Percentiles rank a stretch among this genome's conserved stretches.
These are phyloP conservation scores for Leptinotarsa haldemani DNA, from an alignment of 2,888 invertebrate genomes.

Conservation along the genomic window DNA sequence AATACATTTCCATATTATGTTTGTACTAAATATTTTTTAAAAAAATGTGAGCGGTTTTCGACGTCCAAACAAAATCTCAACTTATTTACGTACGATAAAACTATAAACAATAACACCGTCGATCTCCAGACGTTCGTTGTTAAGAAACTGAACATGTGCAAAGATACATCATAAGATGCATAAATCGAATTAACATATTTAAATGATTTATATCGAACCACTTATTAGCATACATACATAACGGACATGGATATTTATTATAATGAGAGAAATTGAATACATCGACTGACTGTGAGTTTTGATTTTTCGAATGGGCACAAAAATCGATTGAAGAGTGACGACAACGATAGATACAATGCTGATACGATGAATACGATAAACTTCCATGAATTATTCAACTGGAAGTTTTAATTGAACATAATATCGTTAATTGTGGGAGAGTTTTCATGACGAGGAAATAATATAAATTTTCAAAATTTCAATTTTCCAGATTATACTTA, in stretches of 20 bases:
- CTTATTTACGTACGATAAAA: not conserved
- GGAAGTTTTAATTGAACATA: no score
- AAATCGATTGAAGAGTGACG: not conserved
- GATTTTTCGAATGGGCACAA: constrained; percentile 11
- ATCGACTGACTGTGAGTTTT: constrained; percentile 16
- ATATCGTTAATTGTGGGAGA: no score
- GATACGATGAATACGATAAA: no score
- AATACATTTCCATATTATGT: no score
- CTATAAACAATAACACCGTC: constrained; percentile 4
- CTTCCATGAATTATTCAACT: no score
- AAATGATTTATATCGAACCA: constrained; percentile 25
- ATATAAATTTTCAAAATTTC: no score
- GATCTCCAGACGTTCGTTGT: constrained; percentile 24
- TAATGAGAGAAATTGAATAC: constrained; percentile 27
- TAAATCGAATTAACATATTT: constrained; percentile 25
- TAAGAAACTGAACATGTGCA: constrained; percentile 18
- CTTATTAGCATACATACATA: constrained; percentile 24
- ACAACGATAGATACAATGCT: not conserved
- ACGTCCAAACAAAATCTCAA: no score
- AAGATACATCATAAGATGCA: constrained; percentile 18
- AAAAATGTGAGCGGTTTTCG: no score
- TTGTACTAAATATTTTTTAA: no score
- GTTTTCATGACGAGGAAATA: no score
- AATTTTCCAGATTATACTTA: no score
- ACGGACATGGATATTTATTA: constrained; percentile 24